Percentiles rank a stretch among this genome's conserved stretches.
Conservation (phyloP, 2,113 vertebrate species). For the Pogona vitticeps region DNA sequence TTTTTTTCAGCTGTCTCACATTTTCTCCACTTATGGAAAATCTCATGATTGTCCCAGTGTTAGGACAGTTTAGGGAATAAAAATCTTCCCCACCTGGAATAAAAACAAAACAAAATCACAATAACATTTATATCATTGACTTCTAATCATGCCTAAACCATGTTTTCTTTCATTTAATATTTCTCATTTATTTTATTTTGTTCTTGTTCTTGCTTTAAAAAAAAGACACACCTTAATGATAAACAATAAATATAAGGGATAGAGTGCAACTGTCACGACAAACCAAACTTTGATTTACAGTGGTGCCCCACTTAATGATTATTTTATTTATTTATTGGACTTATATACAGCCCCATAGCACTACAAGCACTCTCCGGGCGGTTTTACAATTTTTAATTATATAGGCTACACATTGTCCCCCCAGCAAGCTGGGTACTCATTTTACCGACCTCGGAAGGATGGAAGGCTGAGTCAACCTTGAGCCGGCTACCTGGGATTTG, state of each 20-base stretch:
- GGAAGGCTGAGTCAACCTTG: too few species aligned
- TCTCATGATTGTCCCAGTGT: constrained; percentile 46
- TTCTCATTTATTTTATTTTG: constrained; percentile 6
- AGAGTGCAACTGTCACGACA: neutral
- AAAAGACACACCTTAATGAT: constrained; percentile 1
- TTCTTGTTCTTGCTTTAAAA: neutral
- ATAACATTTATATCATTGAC: constrained; percentile 43
- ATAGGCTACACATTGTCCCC: too few species aligned
- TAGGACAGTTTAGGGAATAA: constrained; percentile 56
- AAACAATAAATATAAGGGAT: constrained; percentile 22
- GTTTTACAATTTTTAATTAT: too few species aligned
- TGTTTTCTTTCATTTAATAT: constrained; percentile 32
- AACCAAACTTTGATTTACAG: constrained; percentile 29
- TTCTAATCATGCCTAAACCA: constrained; percentile 41
- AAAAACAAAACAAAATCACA: constrained; percentile 45
- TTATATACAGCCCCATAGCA: too few species aligned
- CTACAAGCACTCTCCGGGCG: too few species aligned
- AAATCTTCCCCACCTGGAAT: constrained; percentile 49
- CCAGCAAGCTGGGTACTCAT: too few species aligned
- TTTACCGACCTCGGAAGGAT: too few species aligned
- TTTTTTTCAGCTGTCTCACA: constrained; percentile 68
- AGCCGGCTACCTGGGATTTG: too few species aligned
- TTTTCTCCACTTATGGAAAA: constrained; percentile 57
- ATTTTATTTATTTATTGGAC: too few species aligned
- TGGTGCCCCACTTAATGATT: too few species aligned